Conservation (phyloP, 2,888 invertebrate genomes). For the Buathra laborator region DNA sequence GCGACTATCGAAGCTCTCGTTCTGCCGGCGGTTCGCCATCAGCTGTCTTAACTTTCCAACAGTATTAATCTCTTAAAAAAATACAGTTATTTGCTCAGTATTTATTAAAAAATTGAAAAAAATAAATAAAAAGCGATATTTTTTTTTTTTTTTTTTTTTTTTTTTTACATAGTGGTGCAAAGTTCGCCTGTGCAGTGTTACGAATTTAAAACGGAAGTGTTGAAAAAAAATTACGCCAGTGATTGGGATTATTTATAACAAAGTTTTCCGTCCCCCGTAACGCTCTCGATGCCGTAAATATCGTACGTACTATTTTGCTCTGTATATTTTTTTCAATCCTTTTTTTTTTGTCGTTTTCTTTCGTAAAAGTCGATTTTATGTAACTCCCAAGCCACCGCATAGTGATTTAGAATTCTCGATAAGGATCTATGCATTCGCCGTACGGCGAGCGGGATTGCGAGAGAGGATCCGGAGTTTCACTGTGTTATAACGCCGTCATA, state of each 20-base stretch:
- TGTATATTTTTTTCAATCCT: not conserved
- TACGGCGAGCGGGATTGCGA: not conserved
- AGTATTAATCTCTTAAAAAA: not conserved
- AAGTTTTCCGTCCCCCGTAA: not conserved
- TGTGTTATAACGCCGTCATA: constrained; percentile 5
- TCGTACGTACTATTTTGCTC: constrained; percentile 16
- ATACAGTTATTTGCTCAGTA: not conserved
- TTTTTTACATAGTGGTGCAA: not conserved
- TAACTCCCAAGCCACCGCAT: constrained; percentile 7
- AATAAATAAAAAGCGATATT: not conserved
- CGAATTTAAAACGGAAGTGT: not conserved
- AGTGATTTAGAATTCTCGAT: constrained; percentile 28
- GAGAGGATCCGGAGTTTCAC: constrained; percentile 30
- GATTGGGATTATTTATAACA: constrained; percentile 26
- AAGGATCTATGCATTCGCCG: constrained; percentile 26
- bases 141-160: not conserved
- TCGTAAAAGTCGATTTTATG: constrained; percentile 8
- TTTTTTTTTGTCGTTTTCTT: not conserved
- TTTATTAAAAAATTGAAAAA: not conserved
- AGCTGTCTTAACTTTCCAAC: not conserved
- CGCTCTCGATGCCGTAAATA: constrained; percentile 9
- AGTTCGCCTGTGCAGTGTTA: constrained; percentile 23
- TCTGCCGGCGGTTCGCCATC: constrained; percentile 31
- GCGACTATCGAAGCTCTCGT: constrained; percentile 46
- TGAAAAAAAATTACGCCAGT: not conserved